Evolutionary conservation across 2,888 invertebrate genomes (phyloP), one percentile per base, ranked within the genome.

Genomic region (Nebria salina): DNA sequence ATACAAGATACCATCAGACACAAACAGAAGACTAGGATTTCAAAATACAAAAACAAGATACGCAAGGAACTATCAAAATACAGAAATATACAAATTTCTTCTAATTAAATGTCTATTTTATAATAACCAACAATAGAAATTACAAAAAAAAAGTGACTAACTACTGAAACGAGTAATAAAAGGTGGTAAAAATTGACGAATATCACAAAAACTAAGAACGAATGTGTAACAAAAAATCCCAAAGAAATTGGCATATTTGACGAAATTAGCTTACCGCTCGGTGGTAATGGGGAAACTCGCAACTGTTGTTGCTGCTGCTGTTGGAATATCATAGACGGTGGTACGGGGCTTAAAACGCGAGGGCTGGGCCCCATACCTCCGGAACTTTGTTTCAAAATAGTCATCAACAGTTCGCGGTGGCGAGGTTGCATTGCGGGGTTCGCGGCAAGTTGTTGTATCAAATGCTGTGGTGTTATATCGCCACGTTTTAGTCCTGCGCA

Each of bases 351-450:
- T 13, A 88, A 85, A 70, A 86, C 87, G 64, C 88, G 83, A 43
- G 87, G 87, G 83, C 87, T 88, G 15, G 87, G 87, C 42, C 89
- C 89, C 83, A 87, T 85, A 86, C 86, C 83, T 88, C 89, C 84
- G 88, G 87, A 84, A 66, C 74, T 82, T 65, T 78, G 87, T 85
- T 92, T 93, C 82, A 95, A 88, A 81, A 95, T 94, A 83, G 93
- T 92, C 83, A 92, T 90, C 83, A 95, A 90, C 85, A 94, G 91
- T 85, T 95, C 95, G 65, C 94, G 92, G 86, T 95, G 94, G 13
- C 94, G 92, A 85, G 92, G 93, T 86, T 94, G 94, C 89, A 94
- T 91, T 13, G 93, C 93, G 1, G 94, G 93, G 89, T 95, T 95
- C 86, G 90, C 90, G 85, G 91, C 91, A 79, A 95, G 90, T 87